These are phyloP conservation scores for Silurus glanis DNA, from an alignment of 2,113 vertebrate species.

Conservation along the genomic window DNA sequence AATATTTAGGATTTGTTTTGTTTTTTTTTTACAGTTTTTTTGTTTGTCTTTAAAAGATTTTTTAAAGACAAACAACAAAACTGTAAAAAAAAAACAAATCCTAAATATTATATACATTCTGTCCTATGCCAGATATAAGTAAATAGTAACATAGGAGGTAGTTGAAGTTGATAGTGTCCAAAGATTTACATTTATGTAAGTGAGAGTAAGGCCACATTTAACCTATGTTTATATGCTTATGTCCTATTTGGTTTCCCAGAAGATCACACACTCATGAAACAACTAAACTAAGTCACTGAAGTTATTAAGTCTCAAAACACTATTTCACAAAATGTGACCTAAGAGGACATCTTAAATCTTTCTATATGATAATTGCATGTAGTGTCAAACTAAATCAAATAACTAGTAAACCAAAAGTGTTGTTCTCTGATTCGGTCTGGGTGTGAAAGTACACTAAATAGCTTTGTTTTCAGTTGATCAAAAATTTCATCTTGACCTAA, in stretches of 20 bases:
- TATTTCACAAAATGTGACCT: not conserved
- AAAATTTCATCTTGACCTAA: not conserved
- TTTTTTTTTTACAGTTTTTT: not conserved
- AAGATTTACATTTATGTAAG: not conserved
- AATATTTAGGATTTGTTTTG: not conserved
- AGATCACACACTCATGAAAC: not conserved
- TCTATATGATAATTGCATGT: not conserved
- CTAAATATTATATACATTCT: not conserved
- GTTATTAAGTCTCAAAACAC: not conserved
- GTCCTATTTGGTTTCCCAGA: not conserved
- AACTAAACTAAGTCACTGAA: not conserved
- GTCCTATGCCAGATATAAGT: not conserved
- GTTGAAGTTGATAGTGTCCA: not conserved
- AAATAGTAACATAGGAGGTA: not conserved
- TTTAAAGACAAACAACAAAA: not conserved
- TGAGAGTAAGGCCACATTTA: not conserved
- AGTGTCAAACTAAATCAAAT: not conserved
- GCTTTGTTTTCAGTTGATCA: not conserved
- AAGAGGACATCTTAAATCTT: not conserved
- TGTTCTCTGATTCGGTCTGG: not conserved
- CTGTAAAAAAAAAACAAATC: not conserved
- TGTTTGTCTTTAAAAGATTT: not conserved
- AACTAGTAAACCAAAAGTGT: not conserved
- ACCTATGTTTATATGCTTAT: not conserved
- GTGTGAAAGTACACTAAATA: not conserved